These are phyloP conservation scores for Petrocephalus zakoni DNA, from an alignment of 2,113 vertebrate genomes.

Conservation along the genomic window DNA sequence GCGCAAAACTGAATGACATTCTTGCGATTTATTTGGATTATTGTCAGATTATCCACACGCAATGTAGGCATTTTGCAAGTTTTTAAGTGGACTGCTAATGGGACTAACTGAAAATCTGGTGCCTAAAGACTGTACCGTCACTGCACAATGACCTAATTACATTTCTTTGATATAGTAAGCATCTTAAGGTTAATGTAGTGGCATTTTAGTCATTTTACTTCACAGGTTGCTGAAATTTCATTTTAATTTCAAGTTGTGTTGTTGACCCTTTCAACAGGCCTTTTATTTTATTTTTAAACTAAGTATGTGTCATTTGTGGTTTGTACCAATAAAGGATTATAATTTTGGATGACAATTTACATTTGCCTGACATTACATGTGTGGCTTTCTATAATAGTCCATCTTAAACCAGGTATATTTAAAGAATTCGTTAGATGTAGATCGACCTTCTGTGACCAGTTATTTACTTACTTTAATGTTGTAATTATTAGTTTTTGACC, in stretches of 20 bases:
- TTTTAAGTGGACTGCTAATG: background rate
- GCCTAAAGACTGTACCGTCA: background rate
- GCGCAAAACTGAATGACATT: background rate
- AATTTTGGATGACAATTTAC: slow-evolving; percentile 52
- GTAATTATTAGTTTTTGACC: background rate
- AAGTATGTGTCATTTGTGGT: slow-evolving; percentile 41
- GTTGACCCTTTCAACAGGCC: background rate
- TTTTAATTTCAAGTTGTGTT: background rate
- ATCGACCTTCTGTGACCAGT: background rate
- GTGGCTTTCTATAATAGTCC: background rate
- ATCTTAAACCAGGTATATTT: background rate
- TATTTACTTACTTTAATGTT: background rate
- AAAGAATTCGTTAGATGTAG: background rate
- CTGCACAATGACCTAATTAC: background rate
- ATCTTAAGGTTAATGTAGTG: background rate
- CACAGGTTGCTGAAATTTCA: background rate
- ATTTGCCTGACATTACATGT: slow-evolving; percentile 7
- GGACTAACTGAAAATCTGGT: background rate
- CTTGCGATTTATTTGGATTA: background rate
- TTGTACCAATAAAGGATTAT: slow-evolving; percentile 62
- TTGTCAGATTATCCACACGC: background rate
- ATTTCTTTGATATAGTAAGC: background rate
- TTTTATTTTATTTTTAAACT: slow-evolving; percentile 40
- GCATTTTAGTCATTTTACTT: background rate
- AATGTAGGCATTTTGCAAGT: background rate